These are phyloP conservation scores for Lochmaea capreae DNA, from an alignment of 2,888 invertebrate species.

Conservation along the genomic window DNA sequence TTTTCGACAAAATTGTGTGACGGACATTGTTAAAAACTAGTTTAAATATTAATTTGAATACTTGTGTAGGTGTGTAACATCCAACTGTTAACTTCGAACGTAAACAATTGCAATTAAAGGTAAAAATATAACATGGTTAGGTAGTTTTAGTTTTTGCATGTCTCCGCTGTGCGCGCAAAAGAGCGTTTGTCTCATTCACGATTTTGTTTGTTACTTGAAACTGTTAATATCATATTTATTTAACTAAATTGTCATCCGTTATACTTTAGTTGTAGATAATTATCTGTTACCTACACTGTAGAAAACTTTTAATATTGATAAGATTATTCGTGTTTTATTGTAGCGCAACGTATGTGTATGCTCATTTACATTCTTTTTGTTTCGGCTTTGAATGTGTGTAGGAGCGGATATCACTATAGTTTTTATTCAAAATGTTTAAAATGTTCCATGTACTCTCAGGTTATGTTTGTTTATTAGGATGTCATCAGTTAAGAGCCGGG, in stretches of 20 bases:
- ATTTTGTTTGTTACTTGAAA: slow-evolving; percentile 35
- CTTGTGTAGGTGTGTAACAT: slow-evolving; percentile 32
- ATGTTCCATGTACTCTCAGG: slow-evolving; percentile 14
- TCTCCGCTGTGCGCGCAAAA: slow-evolving; percentile 51
- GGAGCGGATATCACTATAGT: slow-evolving; percentile 1
- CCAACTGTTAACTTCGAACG: slow-evolving; percentile 28
- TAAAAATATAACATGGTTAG: slow-evolving; percentile 48
- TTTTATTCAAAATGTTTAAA: slow-evolving; percentile 14
- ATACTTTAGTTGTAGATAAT: neutral
- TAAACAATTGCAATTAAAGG: slow-evolving; percentile 43
- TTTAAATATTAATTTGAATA: slow-evolving; percentile 43
- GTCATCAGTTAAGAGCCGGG: slow-evolving; percentile 73
- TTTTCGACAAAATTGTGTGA: slow-evolving; percentile 48
- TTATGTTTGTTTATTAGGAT: slow-evolving; percentile 37
- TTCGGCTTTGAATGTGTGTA: slow-evolving; percentile 1
- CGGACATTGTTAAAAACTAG: slow-evolving; percentile 50
- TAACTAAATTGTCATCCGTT: slow-evolving; percentile 4
- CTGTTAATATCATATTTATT: slow-evolving; percentile 3
- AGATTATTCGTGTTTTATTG: slow-evolving; percentile 20
- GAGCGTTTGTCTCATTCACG: slow-evolving; percentile 43
- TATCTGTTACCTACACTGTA: neutral
- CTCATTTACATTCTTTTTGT: slow-evolving; percentile 14
- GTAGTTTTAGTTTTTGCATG: slow-evolving; percentile 49
- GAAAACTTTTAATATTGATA: slow-evolving; percentile 21
- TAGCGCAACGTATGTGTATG: slow-evolving; percentile 26